Evolutionary conservation across 1,140 invertebrate genomes (phyloP).

Genomic region (Heterodera schachtii): DNA sequence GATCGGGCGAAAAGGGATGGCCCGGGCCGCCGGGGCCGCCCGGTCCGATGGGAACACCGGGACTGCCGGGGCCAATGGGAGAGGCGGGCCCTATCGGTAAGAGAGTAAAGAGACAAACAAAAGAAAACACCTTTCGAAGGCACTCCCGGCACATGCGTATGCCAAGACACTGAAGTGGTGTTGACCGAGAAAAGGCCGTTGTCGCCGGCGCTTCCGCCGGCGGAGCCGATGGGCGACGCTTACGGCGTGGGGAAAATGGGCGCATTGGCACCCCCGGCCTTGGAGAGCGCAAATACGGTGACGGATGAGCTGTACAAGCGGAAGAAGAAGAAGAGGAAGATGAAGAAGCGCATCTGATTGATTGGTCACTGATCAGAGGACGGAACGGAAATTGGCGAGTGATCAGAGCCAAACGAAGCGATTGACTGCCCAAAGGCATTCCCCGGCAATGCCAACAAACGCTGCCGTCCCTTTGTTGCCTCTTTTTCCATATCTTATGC

Average conservation of each 20-base stretch:
- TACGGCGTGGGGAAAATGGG: background rate
- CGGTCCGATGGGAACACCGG: slow-evolving; percentile 55
- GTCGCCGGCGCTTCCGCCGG: slow-evolving; percentile 47
- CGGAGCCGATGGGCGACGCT: slow-evolving; percentile 16
- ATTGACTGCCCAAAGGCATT: too few relatives aligned
- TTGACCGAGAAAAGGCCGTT: slow-evolving; percentile 49
- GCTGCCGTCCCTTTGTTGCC: too few relatives aligned
- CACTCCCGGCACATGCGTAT: slow-evolving; percentile 65
- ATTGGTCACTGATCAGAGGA: background rate
- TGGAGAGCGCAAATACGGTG: background rate
- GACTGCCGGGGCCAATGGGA: slow-evolving; percentile 53
- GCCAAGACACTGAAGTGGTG: slow-evolving; percentile 65
- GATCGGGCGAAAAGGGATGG: slow-evolving; percentile 62
- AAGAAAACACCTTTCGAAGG: slow-evolving; percentile 20
- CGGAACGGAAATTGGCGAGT: too few relatives aligned
- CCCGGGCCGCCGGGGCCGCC: slow-evolving; percentile 60
- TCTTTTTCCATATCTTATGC: too few relatives aligned
- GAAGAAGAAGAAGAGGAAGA: slow-evolving; percentile 4
- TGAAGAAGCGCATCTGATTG: background rate
- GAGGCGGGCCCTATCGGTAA: slow-evolving; percentile 57
- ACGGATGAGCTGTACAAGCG: slow-evolving; percentile 15
- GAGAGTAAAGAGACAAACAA: background rate
- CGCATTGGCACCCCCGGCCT: background rate
- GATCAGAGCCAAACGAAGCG: too few relatives aligned
- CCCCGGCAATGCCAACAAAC: too few relatives aligned